A percentile compares a stretch with the other conserved stretches of the same genome.
These are phyloP conservation scores for Neolamprologus sp. DNA, from an alignment of 2,113 vertebrate genomes.

Conservation along the genomic window DNA sequence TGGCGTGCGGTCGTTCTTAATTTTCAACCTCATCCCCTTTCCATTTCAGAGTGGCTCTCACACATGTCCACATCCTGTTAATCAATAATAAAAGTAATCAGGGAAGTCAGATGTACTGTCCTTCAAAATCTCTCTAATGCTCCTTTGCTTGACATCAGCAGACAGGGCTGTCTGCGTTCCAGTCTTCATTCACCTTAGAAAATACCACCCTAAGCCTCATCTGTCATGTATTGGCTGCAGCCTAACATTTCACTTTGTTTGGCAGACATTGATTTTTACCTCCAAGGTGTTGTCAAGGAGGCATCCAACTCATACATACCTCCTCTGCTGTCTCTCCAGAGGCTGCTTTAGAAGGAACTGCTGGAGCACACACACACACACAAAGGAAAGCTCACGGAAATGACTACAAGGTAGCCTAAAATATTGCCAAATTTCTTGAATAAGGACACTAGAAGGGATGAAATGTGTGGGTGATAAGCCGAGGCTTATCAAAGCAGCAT, in stretches of 20 bases:
- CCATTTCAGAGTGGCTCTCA: not conserved
- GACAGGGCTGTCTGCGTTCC: constrained; percentile 42
- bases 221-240: constrained; percentile 61
- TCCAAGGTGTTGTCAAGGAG: constrained; percentile 63
- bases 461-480: not conserved
- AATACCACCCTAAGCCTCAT: constrained; percentile 57
- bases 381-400: not conserved
- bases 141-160: constrained; percentile 49
- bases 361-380: not conserved
- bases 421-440: constrained; percentile 13
- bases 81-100: constrained; percentile 51
- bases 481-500: not conserved
- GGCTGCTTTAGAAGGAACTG: constrained; percentile 32
- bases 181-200: constrained; percentile 52
- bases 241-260: constrained; percentile 67
- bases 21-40: not conserved
- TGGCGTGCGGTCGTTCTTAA: constrained; percentile 1
- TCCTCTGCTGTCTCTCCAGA: constrained; percentile 28
- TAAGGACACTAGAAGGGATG: not conserved
- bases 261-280: constrained; percentile 71
- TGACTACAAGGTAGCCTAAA: constrained; percentile 6
- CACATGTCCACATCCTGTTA: constrained; percentile 14
- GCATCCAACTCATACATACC: constrained; percentile 50
- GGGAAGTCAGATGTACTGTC: constrained; percentile 44
- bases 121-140: constrained; percentile 53